Conservation (phyloP, 2,113 vertebrate genomes). For the Gnathonemus longibarbis region DNA sequence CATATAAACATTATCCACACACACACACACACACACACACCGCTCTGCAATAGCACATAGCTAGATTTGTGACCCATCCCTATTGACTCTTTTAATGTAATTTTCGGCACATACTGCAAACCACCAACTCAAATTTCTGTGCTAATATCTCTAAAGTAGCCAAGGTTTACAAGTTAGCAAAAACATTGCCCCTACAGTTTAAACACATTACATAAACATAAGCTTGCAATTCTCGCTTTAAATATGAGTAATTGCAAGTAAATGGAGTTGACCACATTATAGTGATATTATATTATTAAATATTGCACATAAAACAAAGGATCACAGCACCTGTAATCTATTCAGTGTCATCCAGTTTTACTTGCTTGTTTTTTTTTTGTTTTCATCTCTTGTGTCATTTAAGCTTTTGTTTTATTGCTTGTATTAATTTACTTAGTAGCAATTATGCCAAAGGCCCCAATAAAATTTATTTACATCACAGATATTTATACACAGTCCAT, state of each 20-base stretch:
- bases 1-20: too few species aligned
- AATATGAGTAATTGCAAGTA: background rate
- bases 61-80: background rate
- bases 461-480: constrained; percentile 14
- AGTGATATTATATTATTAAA: background rate
- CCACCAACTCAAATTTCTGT: background rate
- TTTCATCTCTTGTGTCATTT: background rate
- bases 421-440: constrained; percentile 19
- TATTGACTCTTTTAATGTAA: background rate
- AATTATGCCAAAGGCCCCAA: constrained; percentile 8
- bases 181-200: background rate
- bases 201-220: background rate
- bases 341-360: background rate
- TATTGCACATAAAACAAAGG: background rate
- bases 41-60: background rate
- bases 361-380: background rate
- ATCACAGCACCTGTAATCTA: background rate
- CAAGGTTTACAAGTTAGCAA: background rate
- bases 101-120: background rate
- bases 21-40: background rate
- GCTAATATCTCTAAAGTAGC: background rate
- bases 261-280: background rate
- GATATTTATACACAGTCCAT: background rate
- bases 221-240: background rate
- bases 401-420: background rate